These are phyloP conservation scores for Paratrypauchen microcephalus DNA, from an alignment of 2,797 vertebrate species.

Conservation along the genomic window DNA sequence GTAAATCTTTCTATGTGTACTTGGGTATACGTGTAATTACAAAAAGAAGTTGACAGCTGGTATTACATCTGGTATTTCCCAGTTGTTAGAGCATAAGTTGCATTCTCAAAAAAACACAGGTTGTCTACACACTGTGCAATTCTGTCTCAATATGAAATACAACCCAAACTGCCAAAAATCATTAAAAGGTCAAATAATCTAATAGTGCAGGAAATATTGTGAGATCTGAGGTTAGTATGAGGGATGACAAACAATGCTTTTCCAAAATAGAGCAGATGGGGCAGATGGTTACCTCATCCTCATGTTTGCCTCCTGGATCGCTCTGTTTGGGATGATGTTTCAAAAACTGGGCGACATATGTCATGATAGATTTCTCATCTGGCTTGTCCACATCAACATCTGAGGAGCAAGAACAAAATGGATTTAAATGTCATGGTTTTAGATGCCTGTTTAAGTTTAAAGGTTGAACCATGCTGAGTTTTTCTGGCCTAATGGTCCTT, in stretches of 20 bases:
- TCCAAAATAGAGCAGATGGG: constrained; percentile 26
- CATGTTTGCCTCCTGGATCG: constrained; percentile 71
- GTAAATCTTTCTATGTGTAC: not conserved
- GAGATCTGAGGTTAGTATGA: constrained; percentile 26
- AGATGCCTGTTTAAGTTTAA: constrained; percentile 34
- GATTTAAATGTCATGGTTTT: constrained; percentile 29
- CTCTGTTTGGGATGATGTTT: constrained; percentile 85
- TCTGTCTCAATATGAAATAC: not conserved
- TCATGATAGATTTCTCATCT: constrained; percentile 98
- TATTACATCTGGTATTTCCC: not conserved
- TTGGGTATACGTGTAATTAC: not conserved
- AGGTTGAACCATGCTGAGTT: constrained; percentile 42
- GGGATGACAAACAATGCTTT: constrained; percentile 18
- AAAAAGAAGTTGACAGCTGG: not conserved
- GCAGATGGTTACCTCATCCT: constrained; percentile 83
- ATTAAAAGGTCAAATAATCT: not conserved
- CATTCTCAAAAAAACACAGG: not conserved
- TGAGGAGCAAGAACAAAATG: constrained; percentile 51
- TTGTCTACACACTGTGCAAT: not conserved
- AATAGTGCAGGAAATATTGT: not conserved
- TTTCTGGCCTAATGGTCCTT: constrained; percentile 64
- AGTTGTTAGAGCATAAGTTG: not conserved
- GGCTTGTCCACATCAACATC: constrained; percentile 98
- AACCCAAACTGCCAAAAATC: constrained; percentile 5
- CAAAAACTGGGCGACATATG: constrained; percentile 95